A percentile compares a stretch with the other conserved stretches of the same genome.
Evolutionary conservation across 2,888 invertebrate genomes (phyloP).

Genomic region (Nebria brevicollis): DNA sequence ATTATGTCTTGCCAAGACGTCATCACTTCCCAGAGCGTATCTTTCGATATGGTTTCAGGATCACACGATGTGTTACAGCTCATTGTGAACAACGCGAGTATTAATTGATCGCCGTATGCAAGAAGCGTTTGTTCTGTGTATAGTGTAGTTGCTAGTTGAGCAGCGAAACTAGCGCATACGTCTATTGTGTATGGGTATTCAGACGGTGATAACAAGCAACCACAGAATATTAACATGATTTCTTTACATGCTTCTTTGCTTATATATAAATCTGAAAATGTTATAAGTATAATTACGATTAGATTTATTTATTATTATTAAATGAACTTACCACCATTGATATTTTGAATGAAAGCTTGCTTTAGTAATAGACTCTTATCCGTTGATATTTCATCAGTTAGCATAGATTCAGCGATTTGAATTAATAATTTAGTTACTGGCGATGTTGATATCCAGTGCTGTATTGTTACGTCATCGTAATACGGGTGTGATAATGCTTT

Average conservation of each 20-base stretch:
- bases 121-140: slow-evolving; percentile 63
- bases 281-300: slow-evolving; percentile 8
- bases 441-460: slow-evolving; percentile 64
- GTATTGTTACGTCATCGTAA: slow-evolving; percentile 59
- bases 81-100: slow-evolving; percentile 64
- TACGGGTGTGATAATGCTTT: slow-evolving; percentile 63
- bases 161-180: slow-evolving; percentile 65
- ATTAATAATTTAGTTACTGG: slow-evolving; percentile 62
- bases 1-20: slow-evolving; percentile 70
- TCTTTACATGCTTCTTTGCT: slow-evolving; percentile 59
- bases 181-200: slow-evolving; percentile 60
- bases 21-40: slow-evolving; percentile 68
- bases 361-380: slow-evolving; percentile 58
- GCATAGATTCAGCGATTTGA: slow-evolving; percentile 58
- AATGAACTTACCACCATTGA: slow-evolving; percentile 60
- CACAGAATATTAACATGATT: slow-evolving; percentile 61
- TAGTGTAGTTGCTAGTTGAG: slow-evolving; percentile 65
- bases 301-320: neutral
- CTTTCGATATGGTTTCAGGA: slow-evolving; percentile 60
- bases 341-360: slow-evolving; percentile 59
- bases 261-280: slow-evolving; percentile 62
- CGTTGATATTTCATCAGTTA: slow-evolving; percentile 56
- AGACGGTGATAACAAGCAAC: slow-evolving; percentile 56
- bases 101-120: slow-evolving; percentile 61
- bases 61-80: slow-evolving; percentile 60